Conservation (phyloP, 2,888 invertebrate species). For the Tetramorium bicarinatum region DNA sequence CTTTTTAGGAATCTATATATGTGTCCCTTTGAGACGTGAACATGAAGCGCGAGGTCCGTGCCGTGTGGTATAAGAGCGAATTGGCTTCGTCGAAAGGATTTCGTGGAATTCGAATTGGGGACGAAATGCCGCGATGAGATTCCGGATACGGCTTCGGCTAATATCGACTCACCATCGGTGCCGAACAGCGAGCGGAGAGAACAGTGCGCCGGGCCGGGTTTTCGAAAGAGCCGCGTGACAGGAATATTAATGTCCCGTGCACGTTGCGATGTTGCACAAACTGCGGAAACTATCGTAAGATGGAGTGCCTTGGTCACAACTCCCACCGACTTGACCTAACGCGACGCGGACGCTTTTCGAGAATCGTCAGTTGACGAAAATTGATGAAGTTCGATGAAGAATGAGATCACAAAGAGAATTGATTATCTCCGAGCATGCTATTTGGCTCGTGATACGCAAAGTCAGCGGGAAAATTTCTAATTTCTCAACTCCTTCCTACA, state of each 20-base stretch:
- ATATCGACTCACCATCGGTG: slow-evolving; percentile 65
- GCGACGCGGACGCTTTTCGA: slow-evolving; percentile 37
- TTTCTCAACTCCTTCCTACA: slow-evolving; percentile 3
- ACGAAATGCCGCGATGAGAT: slow-evolving; percentile 67
- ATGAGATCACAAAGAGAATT: slow-evolving; percentile 38
- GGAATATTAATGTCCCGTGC: slow-evolving; percentile 69
- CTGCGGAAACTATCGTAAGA: slow-evolving; percentile 69
- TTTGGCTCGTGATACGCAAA: slow-evolving; percentile 24
- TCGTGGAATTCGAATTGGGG: slow-evolving; percentile 74
- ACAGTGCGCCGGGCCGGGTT: slow-evolving; percentile 32
- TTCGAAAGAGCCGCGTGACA: slow-evolving; percentile 51
- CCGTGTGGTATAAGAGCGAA: slow-evolving; percentile 65
- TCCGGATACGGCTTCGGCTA: slow-evolving; percentile 55
- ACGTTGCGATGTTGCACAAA: slow-evolving; percentile 63
- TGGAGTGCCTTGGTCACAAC: slow-evolving; percentile 51
- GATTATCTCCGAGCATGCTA: slow-evolving; percentile 34
- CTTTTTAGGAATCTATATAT: slow-evolving; percentile 73
- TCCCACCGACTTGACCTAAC: slow-evolving; percentile 46
- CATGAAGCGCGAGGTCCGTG: slow-evolving; percentile 37
- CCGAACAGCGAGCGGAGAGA: slow-evolving; percentile 17
- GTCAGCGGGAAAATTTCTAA: slow-evolving; percentile 18
- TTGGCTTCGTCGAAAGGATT: slow-evolving; percentile 72
- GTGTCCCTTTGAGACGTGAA: slow-evolving; percentile 66
- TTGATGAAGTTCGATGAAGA: slow-evolving; percentile 49
- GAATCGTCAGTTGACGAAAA: slow-evolving; percentile 52